Base-by-base conservation (phyloP, 2,888 invertebrate genomes). In the Mythimna pallens region DNA sequence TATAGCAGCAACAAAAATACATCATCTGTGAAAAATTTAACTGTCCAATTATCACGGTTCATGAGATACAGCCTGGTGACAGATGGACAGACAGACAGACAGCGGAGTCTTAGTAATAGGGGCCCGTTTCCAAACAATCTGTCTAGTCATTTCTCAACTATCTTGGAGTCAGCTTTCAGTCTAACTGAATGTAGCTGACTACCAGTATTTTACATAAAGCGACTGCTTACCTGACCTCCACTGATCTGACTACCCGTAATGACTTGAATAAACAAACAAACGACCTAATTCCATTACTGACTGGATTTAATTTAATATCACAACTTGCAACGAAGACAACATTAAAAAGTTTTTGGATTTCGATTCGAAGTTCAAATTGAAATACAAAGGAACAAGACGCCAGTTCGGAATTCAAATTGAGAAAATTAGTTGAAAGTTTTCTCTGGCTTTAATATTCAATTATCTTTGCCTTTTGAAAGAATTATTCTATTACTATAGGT, bases 351-450 rank as follows among this genome's bases (percentile, higher is more conserved):
- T 81, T 73, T 25, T 25, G 40, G 14, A 40, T 43, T 63, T 43
- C 20, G 59, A 34, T 76, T 80, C 76, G 57, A 70, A 69, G 58
- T 76, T 73, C 40, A 61, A 83, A 83, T 85, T 73, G 52, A 66
- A 82, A 64, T 72, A 50, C 58, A 47, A 52, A 61, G 50, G 52
- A 3, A 71, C 40, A 67, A 65, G 55, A 55, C 36, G 58, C 30
- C 43, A 68, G 64, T 69, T 78, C 61, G 57, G 36, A 70, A 82
- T 78, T 73, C 66, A 62, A 78, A 78, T 78, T 62, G 52, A 36
- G 10, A 4, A 50, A 59, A 68, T 70, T 47, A 61, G 43, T 50
- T 64, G 25, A 55, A 68, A 62, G 50, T 12, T 66, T 66, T 55
- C 22, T 34, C 30, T n/a, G 17, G 40, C 36, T 59, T 52, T 59